phyloP scores from a whole-genome alignment of 2,113 vertebrate genomes.

The Hypanus sabinus region DNA sequence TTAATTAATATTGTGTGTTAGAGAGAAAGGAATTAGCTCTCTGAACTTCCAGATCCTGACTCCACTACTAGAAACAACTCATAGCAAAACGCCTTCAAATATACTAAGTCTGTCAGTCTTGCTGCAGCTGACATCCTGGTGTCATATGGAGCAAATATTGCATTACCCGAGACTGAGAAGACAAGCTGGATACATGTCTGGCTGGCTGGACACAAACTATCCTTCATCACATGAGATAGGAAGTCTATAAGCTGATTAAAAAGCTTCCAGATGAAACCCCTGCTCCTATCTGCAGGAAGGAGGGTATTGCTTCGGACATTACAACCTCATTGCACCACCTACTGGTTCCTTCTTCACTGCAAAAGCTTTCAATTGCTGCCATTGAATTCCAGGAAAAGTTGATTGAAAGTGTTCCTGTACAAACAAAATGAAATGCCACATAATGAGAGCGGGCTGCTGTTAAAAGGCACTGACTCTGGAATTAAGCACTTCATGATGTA shows the following conservation, averaged over 20 bases:
- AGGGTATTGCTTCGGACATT: background rate
- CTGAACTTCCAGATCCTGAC: background rate
- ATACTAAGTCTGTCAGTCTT: background rate
- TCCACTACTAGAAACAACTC: background rate
- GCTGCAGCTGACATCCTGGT: background rate
- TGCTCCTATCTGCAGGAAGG: background rate
- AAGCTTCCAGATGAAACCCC: background rate
- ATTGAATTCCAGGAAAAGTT: background rate
- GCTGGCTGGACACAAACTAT: background rate
- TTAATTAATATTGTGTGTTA: background rate
- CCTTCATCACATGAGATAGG: background rate
- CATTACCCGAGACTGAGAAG: background rate
- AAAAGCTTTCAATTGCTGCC: background rate
- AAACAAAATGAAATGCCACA: background rate
- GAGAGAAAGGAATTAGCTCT: background rate
- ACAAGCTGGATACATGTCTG: background rate
- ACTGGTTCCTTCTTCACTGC: background rate
- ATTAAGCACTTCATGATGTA: background rate
- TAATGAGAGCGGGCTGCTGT: background rate
- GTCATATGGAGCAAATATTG: background rate
- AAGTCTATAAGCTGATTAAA: background rate
- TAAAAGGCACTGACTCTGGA: background rate
- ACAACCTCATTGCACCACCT: background rate
- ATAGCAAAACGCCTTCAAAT: no score
- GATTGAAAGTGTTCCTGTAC: background rate